Evolutionary conservation across 2,888 invertebrate species (phyloP), one percentile per base, ranked within the genome.

Genomic region (Malacosoma neustria): DNA sequence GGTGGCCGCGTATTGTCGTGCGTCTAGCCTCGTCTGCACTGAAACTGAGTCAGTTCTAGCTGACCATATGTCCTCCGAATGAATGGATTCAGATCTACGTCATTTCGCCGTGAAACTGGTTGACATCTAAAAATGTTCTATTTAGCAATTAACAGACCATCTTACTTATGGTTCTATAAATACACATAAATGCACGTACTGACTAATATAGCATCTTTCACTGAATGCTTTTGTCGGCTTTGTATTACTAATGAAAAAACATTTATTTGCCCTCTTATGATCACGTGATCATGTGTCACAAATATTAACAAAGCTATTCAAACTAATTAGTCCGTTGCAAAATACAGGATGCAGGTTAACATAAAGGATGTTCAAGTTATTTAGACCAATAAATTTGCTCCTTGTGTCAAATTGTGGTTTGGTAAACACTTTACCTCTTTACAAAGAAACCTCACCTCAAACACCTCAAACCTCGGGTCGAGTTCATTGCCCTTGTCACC

Each of bases 41-140:
- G 72, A 72, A 79, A 79, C 72, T 75, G 72, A 75, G 73, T 68
- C 66, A 79, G 72, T 65, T 84, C 70, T 66, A 62, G 49, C 56
- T 67, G 58, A 58, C 64, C 59, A 72, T 66, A 46, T 71, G 67
- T 72, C 66, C 58, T 73, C 75, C 74, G 70, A 54, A 63, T 79
- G 71, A 76, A 82, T 82, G 66, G 66, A 45, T 43, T 50, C 57
- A 47, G 51, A 61, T 63, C 60, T 61, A 57, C 64, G 69, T 74
- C 70, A 72, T 54, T 51, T 56, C 42, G 53, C 37, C 51, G 48
- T 49, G 49, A 40, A 57, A 54, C 45, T 46, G 57, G 46, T 51
- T 46, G 42, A 57, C 31, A 39, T 39, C 22, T 11, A 29, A 13
- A 13, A 13, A 30, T 30, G 36, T 34, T 37, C 34, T 32, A 40